Evolutionary conservation across 2,113 vertebrate genomes (phyloP), one percentile per base, ranked within the genome.

Genomic region (Cinclus mexicanus): DNA sequence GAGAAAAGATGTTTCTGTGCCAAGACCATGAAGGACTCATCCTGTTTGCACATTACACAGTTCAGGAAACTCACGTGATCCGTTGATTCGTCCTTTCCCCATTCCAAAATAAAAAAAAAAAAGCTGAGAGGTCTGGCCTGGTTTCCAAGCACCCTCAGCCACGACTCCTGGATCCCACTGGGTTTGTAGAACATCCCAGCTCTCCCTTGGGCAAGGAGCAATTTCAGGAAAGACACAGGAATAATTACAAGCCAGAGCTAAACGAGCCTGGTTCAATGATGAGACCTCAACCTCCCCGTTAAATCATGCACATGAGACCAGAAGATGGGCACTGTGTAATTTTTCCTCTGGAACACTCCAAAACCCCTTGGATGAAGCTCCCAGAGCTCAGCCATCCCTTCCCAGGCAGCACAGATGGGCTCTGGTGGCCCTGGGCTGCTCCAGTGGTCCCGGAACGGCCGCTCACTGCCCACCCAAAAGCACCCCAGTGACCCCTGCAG

Each of bases 391-490:
- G 22, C 29, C n/a, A 18, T 21, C 59, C 29, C 16, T 3, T 25
- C 49, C 28, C 5, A 6, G 26, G 41, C 6, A 4, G 17, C 3
- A 2, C 21, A 10, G 55, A 61, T 15, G 59, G 47, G 61, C 37
- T 25, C 24, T 28, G 57, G 4, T 21, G 2, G 23, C 71, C 63
- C 26, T 2, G 0, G 50, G 35, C 59, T 13, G 33, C 35, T n/a
- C 81, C 2, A 3, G 28, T 0, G 0, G 11, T 20, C 5, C 1
- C 23, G 1, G 35, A 37, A 5, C 0, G 0, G 42, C 11, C 19
- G 7, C 15, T 33, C 10, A 0, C 17, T 4, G 5, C 5, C 24
- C 42, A 2, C 19, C 44, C 8, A 2, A 50, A 7, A 41, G 2
- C 59, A 33, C 16, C 60, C 20, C 7, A 22, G 41, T 0, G 25